Evolutionary conservation across 35 echinoderm and acorn worm genomes (phyloP).

Genomic region (Holothuria glaberrima): DNA sequence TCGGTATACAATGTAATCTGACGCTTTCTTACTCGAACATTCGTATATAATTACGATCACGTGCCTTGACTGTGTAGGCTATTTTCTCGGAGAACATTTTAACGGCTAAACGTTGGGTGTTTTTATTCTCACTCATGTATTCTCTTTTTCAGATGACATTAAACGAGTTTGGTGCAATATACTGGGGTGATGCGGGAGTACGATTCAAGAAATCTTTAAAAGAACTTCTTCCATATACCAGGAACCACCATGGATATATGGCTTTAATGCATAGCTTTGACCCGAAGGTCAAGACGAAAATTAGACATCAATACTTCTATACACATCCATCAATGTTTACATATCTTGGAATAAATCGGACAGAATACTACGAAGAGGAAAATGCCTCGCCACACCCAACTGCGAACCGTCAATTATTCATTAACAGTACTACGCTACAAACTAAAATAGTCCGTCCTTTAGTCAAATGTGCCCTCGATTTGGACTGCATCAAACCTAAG

Average conservation of each 20-base stretch:
- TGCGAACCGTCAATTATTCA: constrained; percentile 69
- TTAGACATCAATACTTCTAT: constrained; percentile 62
- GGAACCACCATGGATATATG: constrained; percentile 74
- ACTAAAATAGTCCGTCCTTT: constrained; percentile 67
- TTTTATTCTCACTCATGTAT: background rate
- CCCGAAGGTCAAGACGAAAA: background rate
- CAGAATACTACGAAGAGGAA: constrained; percentile 43
- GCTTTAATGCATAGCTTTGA: constrained; percentile 72
- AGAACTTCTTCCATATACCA: constrained; percentile 47
- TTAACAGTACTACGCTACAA: constrained; percentile 78
- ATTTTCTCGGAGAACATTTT: background rate
- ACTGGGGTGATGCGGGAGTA: constrained; percentile 74
- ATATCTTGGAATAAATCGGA: constrained; percentile 62
- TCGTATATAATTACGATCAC: background rate
- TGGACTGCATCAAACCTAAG: constrained; percentile 55
- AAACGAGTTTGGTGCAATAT: constrained; percentile 81
- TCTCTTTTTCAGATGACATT: constrained; percentile 56
- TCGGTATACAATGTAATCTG: too few species aligned
- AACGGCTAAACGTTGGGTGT: background rate
- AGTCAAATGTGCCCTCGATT: constrained; percentile 53
- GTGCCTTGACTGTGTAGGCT: background rate
- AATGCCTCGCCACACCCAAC: constrained; percentile 59
- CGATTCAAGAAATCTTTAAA: constrained; percentile 74
- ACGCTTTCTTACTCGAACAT: too few species aligned
- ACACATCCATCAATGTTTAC: constrained; percentile 65